A percentile compares a stretch with the other conserved stretches of the same genome.
Conservation (phyloP, 2,888 invertebrate genomes). For the Pseudoips prasinana region DNA sequence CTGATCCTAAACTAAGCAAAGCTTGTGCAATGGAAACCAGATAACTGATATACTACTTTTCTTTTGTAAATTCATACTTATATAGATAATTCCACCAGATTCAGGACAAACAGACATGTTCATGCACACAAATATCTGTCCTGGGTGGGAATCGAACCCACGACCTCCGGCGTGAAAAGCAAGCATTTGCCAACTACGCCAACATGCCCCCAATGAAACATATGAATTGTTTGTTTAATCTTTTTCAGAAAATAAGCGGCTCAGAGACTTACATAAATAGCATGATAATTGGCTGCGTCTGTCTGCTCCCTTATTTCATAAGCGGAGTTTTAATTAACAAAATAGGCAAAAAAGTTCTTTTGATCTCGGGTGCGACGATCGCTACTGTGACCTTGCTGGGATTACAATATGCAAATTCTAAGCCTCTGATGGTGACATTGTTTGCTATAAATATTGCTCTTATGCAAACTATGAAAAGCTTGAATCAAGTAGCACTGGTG, state of each 20-base stretch:
- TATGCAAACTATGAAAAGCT: conserved; percentile 44
- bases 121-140: too few relatives aligned
- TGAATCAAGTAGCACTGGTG: conserved; percentile 43
- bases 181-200: too few relatives aligned
- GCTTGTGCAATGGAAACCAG: too few relatives aligned
- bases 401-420: conserved; percentile 47
- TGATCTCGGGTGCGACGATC: conserved; percentile 33
- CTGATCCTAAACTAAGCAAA: too few relatives aligned
- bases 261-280: conserved; percentile 41
- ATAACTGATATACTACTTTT: too few relatives aligned
- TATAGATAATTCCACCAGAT: too few relatives aligned
- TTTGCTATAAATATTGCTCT: conserved; percentile 49
- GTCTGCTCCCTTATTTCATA: conserved; percentile 37
- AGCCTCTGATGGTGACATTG: conserved; percentile 45
- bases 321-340: conserved; percentile 34
- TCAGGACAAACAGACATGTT: too few relatives aligned
- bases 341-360: conserved; percentile 48
- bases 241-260: conserved; percentile 23
- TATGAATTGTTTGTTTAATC: neutral
- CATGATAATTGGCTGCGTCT: conserved; percentile 39
- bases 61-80: too few relatives aligned
- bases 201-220: too few relatives aligned
- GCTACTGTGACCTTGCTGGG: conserved; percentile 37
- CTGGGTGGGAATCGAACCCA: too few relatives aligned
- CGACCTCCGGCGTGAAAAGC: too few relatives aligned